A percentile compares a stretch with the other conserved stretches of the same genome.
Evolutionary conservation across 1,140 invertebrate species (phyloP).

Genomic region (Drosophila elegans): DNA sequence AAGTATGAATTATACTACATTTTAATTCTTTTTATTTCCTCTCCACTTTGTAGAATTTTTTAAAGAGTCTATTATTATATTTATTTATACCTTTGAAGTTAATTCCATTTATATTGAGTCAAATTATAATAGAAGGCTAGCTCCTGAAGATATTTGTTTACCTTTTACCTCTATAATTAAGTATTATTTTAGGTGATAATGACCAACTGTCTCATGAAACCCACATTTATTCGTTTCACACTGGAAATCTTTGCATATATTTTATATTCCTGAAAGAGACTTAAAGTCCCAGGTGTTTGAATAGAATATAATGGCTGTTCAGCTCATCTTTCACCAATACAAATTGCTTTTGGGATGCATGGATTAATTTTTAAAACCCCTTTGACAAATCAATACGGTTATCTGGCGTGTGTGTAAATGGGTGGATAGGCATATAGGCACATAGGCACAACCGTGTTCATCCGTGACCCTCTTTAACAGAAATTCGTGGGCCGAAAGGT

Average conservation of each 20-base stretch:
- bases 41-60: neutral
- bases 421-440: neutral
- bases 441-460: conserved; percentile 28
- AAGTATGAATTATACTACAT: neutral
- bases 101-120: neutral
- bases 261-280: neutral
- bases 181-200: neutral
- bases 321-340: conserved; percentile 18
- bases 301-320: neutral
- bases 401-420: conserved; percentile 62
- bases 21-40: neutral
- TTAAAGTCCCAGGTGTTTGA: conserved; percentile 15
- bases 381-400: conserved; percentile 76
- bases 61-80: neutral
- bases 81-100: neutral
- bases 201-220: neutral
- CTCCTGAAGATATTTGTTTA: neutral
- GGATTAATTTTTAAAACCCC: conserved; percentile 66
- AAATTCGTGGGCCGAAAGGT: conserved; percentile 29
- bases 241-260: neutral
- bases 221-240: neutral
- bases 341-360: conserved; percentile 51
- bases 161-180: too few species aligned
- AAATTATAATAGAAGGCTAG: neutral
- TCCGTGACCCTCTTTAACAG: conserved; percentile 26